Base-by-base conservation (phyloP, 2,113 vertebrate species). In the Meriones unguiculatus region DNA sequence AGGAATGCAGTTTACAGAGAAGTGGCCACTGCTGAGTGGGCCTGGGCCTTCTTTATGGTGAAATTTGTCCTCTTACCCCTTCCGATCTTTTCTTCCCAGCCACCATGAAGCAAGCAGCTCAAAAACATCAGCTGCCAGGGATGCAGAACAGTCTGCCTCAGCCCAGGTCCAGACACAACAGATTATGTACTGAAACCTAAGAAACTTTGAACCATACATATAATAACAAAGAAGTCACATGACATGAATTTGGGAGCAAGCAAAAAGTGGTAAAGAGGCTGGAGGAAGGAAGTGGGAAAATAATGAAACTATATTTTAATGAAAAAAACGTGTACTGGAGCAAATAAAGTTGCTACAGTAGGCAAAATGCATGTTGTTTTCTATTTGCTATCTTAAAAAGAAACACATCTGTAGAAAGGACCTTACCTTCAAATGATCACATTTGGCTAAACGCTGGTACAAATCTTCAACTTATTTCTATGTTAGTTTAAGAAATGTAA, bases 391-490 rank as follows among this genome's bases (percentile, higher is more conserved):
- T 65, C 75, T 59, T 59, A 96, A 87, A 98, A 97, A 67, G 22
- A 93, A 89, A 97, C 94, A 90, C 17, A 96, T 97, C 94, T 96
- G 24, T 32, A 94, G 72, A 94, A n/a, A 96, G 76, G 41, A 73
- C 64, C 94, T 97, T 97, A 95, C 38, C 95, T 41, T 90, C 96
- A 92, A 98, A 97, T 93, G 81, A 89, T 90, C 92, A 98, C 78
- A 95, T 97, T 96, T 91, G 89, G 96, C 96, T 96, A 97, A 97
- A 92, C 41, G 97, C 38, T 52, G 90, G 96, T 94, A 38, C 95
- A 67, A 87, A 97, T 87, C 97, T 98, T 96, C 86, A 97, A 64
- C 86, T 97, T 98, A 96, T 52, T 62, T 85, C n/a, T 95, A 96
- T n/a, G 96, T 97, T 41, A 95, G 1, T 35, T 72, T 95, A 50